Base-by-base conservation (phyloP, 2,113 vertebrate genomes). In the Megalops atlanticus region DNA sequence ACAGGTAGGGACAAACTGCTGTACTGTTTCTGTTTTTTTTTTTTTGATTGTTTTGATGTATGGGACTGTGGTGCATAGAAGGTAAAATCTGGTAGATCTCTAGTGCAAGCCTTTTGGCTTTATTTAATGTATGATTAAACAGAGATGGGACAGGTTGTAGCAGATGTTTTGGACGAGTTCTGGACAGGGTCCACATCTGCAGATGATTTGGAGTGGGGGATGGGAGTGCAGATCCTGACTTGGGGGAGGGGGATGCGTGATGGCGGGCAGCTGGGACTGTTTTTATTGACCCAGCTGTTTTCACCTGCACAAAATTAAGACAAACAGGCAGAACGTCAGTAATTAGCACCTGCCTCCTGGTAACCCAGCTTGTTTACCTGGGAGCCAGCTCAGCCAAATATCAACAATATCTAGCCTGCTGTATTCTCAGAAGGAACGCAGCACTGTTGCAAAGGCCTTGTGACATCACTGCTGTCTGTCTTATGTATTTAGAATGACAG, bases 251-350 rank as follows among this genome's bases (percentile, higher is more conserved):
- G 69, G 40, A 39, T 24, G 38, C 35, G 18, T 72, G 33, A 35
- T 72, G 33, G 70, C 70, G 35, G 38, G 21, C 18, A 64, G 58
- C 58, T 27, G 58, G n/a, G 24, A 31, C n/a, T 31, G 58, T 64
- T n/a, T 43, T 36, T 74, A n/a, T 74, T 39, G 72, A 74, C 72
- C 33, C 70, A 74, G 72, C 35, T 74, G 72, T 36, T 74, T 41
- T 74, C 72, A 74, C 72, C 21, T 41, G 40, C 70, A 31, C 70
- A 12, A 38, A 72, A 72, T 72, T 72, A 72, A 72, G 70, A 72
- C 70, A 72, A 36, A 72, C 33, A 24, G 38, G 70, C 12, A 14
- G 35, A 5, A 39, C 35, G 6, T 39, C 14, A 35, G 35, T 35
- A 35, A 27, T 27, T 39, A 72, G 70, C 38, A 72, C 31, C 38